Evolutionary conservation across 1,140 invertebrate species (phyloP).

Genomic region (Periplaneta americana): DNA sequence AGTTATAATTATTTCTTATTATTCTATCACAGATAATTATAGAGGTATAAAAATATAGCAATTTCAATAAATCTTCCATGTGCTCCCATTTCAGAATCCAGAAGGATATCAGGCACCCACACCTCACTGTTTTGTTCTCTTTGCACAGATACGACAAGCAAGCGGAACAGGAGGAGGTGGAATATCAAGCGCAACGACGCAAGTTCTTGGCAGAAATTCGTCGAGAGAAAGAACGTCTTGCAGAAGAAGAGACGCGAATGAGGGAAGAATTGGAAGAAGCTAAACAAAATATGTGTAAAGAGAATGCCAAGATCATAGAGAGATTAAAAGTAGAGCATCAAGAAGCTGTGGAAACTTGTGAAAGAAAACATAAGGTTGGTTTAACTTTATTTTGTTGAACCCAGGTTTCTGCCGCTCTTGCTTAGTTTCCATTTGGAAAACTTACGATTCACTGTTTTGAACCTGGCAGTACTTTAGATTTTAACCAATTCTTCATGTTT

Average conservation of each 20-base stretch:
- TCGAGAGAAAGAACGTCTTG: conserved; percentile 36
- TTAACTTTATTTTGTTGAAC: too few species aligned
- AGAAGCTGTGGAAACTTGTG: conserved; percentile 15
- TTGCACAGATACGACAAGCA: conserved; percentile 43
- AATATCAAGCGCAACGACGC: conserved; percentile 45
- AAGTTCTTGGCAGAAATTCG: conserved; percentile 42
- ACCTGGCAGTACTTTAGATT: too few species aligned
- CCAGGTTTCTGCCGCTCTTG: too few species aligned
- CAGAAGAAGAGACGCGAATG: conserved; percentile 15
- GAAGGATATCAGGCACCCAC: conserved; percentile 1
- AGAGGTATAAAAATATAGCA: too few species aligned
- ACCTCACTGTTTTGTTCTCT: neutral
- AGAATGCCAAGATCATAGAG: conserved; percentile 34
- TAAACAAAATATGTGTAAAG: conserved; percentile 32
- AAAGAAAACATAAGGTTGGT: conserved; percentile 9
- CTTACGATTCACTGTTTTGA: too few species aligned
- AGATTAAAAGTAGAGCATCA: conserved; percentile 22
- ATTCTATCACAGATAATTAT: too few species aligned
- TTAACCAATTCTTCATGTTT: too few species aligned
- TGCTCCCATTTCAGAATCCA: too few species aligned
- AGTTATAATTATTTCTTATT: too few species aligned
- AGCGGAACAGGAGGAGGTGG: conserved; percentile 45
- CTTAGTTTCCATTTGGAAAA: too few species aligned
- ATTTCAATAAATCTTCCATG: too few species aligned
- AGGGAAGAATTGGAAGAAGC: conserved; percentile 14